Percentiles rank a stretch among this genome's conserved stretches.
Conservation (phyloP, 1,140 invertebrate genomes). For the Hestina assimilis region DNA sequence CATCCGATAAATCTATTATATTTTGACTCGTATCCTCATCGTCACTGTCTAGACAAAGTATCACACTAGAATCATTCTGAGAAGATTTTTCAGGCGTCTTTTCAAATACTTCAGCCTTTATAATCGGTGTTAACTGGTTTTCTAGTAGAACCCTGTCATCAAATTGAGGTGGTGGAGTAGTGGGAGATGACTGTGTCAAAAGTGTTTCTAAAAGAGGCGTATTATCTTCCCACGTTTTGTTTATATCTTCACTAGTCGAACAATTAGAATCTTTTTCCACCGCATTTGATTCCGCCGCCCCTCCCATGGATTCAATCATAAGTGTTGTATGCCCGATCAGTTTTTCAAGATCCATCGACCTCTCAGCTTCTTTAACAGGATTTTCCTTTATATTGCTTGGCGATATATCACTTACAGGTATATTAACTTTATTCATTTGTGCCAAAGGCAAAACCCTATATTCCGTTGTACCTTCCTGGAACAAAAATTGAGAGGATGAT, state of each 20-base stretch:
- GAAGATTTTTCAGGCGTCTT: conserved; percentile 2
- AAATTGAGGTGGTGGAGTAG: background rate
- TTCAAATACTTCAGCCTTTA: conserved; percentile 24
- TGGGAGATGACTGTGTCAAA: background rate
- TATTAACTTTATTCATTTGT: conserved; percentile 48
- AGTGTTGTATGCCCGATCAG: conserved; percentile 46
- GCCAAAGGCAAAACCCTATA: conserved; percentile 55
- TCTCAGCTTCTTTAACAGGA: conserved; percentile 57
- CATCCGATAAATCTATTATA: conserved; percentile 37
- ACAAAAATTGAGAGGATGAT: conserved; percentile 2
- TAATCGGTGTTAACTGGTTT: conserved; percentile 4
- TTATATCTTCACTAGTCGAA: background rate
- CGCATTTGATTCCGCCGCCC: background rate
- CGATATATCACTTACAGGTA: conserved; percentile 33
- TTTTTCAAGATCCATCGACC: conserved; percentile 61
- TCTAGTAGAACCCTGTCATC: background rate
- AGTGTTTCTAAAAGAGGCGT: background rate
- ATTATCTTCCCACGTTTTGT: background rate
- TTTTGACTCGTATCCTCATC: conserved; percentile 42
- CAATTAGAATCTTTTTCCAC: background rate
- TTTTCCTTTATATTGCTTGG: conserved; percentile 33
- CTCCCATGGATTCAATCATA: conserved; percentile 28
- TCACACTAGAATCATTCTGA: conserved; percentile 27
- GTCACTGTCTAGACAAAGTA: conserved; percentile 57
- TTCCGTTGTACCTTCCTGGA: conserved; percentile 50